Conservation (phyloP, 1,140 invertebrate species). For the Heliconius hewitsoni region DNA sequence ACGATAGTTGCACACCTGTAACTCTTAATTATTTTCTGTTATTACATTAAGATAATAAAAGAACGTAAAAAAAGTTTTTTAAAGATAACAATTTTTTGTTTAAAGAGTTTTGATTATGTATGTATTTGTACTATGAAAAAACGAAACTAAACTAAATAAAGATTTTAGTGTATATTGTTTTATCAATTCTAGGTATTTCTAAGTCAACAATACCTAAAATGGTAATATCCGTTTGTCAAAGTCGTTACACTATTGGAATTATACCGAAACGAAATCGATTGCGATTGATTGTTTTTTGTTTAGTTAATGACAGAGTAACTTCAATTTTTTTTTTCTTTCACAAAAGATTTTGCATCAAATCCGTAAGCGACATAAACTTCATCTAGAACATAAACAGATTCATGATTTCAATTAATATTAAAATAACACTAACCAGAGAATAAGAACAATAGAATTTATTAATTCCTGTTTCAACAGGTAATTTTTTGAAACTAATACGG, state of each 20-base stretch:
- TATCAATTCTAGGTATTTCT: not conserved
- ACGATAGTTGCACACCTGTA: too few relatives aligned
- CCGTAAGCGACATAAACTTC: not conserved
- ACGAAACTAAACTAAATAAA: too few relatives aligned
- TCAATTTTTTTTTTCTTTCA: not conserved
- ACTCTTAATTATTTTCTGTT: too few relatives aligned
- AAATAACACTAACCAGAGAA: not conserved
- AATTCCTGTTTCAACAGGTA: too few relatives aligned
- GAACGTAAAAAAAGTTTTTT: too few relatives aligned
- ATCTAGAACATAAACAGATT: not conserved
- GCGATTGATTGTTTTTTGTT: not conserved
- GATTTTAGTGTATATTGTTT: not conserved
- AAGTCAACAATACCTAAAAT: not conserved
- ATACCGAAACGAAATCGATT: not conserved
- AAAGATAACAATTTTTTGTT: too few relatives aligned
- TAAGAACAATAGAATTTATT: not conserved
- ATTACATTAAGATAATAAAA: too few relatives aligned
- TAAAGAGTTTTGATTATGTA: too few relatives aligned
- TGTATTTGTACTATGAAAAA: too few relatives aligned
- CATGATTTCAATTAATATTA: not conserved
- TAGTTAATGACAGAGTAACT: not conserved
- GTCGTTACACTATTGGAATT: not conserved
- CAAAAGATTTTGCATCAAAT: not conserved
- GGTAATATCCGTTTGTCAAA: not conserved
- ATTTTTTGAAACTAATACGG: too few relatives aligned